These are phyloP conservation scores for Rhopalosiphum maidis DNA, from an alignment of 1,140 invertebrate species.

Conservation along the genomic window DNA sequence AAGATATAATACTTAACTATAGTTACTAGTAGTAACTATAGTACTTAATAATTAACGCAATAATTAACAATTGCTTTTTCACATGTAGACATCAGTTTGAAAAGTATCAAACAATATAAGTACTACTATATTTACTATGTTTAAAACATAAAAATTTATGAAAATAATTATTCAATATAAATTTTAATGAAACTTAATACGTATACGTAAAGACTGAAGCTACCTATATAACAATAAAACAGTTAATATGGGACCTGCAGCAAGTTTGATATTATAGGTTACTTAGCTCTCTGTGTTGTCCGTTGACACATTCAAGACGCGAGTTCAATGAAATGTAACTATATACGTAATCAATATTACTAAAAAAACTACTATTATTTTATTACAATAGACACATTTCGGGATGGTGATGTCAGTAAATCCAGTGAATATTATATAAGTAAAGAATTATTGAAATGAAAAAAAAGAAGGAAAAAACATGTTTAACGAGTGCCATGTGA, in stretches of 20 bases:
- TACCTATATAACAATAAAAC: not conserved
- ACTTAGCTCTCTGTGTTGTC: not conserved
- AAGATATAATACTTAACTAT: not conserved
- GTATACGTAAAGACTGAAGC: not conserved
- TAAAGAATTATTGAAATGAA: conserved; percentile 28
- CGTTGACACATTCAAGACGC: conserved; percentile 10
- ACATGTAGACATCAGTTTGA: not conserved
- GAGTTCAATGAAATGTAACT: not conserved
- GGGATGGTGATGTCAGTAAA: not conserved
- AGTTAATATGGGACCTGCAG: not conserved
- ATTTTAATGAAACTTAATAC: not conserved
- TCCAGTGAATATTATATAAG: conserved; percentile 35
- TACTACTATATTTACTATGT: not conserved
- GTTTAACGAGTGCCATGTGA: conserved; percentile 38
- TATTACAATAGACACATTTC: conserved; percentile 25
- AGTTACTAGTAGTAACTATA: not conserved
- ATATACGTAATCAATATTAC: not conserved
- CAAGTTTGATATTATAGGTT: not conserved
- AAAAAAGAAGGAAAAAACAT: not conserved
- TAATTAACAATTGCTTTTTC: not conserved
- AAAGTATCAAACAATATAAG: not conserved
- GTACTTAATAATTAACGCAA: not conserved
- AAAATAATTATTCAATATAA: not conserved
- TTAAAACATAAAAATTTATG: not conserved
- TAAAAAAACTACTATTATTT: not conserved